phyloP scores from a whole-genome alignment of 2,797 vertebrate genomes.

The Peromyscus aztecus region DNA sequence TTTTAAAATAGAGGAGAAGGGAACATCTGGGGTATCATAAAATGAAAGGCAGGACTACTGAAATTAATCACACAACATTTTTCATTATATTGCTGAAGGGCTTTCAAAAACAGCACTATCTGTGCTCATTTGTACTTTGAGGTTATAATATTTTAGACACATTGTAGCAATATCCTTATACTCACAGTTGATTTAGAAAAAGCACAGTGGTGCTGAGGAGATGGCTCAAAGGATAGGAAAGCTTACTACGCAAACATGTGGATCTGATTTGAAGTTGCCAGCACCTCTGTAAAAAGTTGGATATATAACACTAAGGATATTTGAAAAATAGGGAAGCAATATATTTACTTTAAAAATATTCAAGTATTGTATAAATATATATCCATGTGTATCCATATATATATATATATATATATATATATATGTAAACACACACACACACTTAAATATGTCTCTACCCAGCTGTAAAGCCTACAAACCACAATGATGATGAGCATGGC shows the following conservation, averaged over 20 bases:
- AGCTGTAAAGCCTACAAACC: background rate
- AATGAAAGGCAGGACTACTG: slow-evolving; percentile 50
- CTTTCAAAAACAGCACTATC: slow-evolving; percentile 10
- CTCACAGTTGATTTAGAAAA: background rate
- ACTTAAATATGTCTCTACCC: background rate
- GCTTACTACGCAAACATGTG: background rate
- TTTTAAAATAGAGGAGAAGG: slow-evolving; percentile 21
- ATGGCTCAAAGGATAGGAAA: background rate
- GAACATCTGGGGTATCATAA: slow-evolving; percentile 58
- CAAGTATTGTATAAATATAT: background rate
- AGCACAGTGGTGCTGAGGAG: background rate
- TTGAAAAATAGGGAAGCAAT: background rate
- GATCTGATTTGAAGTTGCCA: background rate
- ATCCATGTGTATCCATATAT: background rate
- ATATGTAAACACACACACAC: background rate
- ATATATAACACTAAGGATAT: background rate
- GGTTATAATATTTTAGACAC: background rate
- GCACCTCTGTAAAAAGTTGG: background rate
- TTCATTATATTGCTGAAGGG: slow-evolving; percentile 30
- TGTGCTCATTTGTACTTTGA: slow-evolving; percentile 7
- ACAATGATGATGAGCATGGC: background rate
- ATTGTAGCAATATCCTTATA: background rate
- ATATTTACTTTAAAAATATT: background rate
- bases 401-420: too few relatives aligned
- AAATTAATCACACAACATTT: slow-evolving; percentile 49